Evolutionary conservation across 2,113 vertebrate species (phyloP), one percentile per base, ranked within the genome.

Genomic region (Heterochromis multidens): DNA sequence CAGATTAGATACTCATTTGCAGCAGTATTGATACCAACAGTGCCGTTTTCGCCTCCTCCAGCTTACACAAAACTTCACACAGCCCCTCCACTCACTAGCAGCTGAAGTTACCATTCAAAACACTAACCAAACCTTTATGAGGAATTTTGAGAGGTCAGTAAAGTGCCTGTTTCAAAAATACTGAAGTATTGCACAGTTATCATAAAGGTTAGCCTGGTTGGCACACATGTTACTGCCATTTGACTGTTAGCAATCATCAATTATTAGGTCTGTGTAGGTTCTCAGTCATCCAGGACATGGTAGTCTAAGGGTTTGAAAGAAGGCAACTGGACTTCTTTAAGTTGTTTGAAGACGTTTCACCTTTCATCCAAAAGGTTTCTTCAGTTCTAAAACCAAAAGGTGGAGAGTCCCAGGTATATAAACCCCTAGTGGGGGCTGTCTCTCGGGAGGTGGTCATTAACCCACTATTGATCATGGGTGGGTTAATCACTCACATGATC

Each of bases 71-170:
- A 0, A 12, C 25, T 72, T 72, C 43, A 27, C 67, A 49, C 49
- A 25, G 43, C 25, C 25, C 13, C 17, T 52, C 43, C 0, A 31
- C 25, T 21, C 25, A 0, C 40, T 52, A 13, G 67, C 67, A 52
- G 17, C 25, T 52, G 67, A 72, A 72, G 0, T 16, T 72, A 49
- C 49, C 65, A 29, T 49, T 49, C 2, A 49, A 16, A 72, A 49
- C 65, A 27, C 23, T 70, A 46, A 70, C 16, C 8, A 46, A 46
- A 16, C 29, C 40, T 49, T 72, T 27, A 70, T 49, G 65, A 49
- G 5, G 19, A 19, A 49, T 72, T 12, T 72, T 29, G 11, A 43
- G 40, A 13, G 40, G 40, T 43, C 40, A 43, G 40, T 49, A 49
- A 72, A 49, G 25, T 25, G 49, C 65, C 40, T 29, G n/a, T 67